phyloP scores from a whole-genome alignment of 2,113 vertebrate species.

The Anolis sagrei region DNA sequence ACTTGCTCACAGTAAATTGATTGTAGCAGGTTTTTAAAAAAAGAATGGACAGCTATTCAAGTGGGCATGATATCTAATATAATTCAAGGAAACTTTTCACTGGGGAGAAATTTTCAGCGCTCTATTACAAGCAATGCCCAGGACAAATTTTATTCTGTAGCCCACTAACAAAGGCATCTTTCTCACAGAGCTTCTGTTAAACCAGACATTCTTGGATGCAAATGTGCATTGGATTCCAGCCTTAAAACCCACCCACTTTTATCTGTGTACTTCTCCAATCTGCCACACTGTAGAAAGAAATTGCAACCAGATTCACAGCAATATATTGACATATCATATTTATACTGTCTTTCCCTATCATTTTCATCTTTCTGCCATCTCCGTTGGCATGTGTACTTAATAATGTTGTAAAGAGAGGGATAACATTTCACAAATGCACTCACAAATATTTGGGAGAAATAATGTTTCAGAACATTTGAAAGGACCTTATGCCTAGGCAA shows the following conservation, averaged over 20 bases:
- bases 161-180: not conserved
- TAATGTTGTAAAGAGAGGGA: conserved; percentile 10
- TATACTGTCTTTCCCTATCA: not conserved
- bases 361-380: not conserved
- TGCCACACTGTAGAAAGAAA: not conserved
- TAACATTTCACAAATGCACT: conserved; percentile 19
- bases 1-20: not conserved
- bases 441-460: conserved; percentile 15
- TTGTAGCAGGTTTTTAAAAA: not conserved
- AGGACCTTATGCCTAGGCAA: conserved; percentile 20
- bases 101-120: not conserved
- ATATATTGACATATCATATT: fast-evolving
- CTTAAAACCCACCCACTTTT: not conserved
- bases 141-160: not conserved
- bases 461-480: conserved; percentile 8
- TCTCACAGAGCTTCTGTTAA: not conserved
- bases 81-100: not conserved
- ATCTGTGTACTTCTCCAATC: not conserved
- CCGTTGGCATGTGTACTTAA: conserved; percentile 3
- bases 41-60: not conserved
- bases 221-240: not conserved
- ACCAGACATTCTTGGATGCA: too few species aligned
- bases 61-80: not conserved
- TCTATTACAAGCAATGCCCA: not conserved
- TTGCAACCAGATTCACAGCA: not conserved